phyloP scores from a whole-genome alignment of 2,113 vertebrate genomes.

The Psittacus erithacus region DNA sequence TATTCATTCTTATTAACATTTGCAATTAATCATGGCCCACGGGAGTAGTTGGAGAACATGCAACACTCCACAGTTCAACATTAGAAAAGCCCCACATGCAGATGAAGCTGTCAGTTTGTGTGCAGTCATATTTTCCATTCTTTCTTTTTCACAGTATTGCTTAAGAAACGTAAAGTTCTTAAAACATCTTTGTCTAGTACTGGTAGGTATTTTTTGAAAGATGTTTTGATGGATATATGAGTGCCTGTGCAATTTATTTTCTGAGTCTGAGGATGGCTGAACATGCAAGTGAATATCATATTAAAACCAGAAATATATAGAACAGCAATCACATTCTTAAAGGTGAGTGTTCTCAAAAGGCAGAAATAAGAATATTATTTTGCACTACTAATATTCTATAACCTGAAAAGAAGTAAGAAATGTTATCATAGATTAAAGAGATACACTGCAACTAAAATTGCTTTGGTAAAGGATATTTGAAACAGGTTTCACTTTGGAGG shows the following conservation, averaged over 20 bases:
- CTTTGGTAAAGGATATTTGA: background rate
- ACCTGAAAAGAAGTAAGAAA: background rate
- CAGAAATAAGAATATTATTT: background rate
- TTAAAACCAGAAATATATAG: background rate
- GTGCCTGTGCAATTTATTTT: background rate
- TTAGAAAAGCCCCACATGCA: background rate
- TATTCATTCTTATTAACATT: background rate
- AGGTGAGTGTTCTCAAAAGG: background rate
- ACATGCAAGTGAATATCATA: background rate
- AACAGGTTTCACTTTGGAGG: background rate
- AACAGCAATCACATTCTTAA: background rate
- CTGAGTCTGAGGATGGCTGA: background rate
- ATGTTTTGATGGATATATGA: background rate
- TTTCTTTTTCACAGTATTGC: background rate
- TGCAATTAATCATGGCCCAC: background rate
- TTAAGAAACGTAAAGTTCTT: background rate
- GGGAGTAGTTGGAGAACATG: background rate
- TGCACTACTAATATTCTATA: background rate
- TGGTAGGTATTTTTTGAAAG: background rate
- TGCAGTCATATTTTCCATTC: background rate
- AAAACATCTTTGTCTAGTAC: background rate
- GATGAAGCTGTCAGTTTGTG: background rate
- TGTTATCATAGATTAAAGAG: background rate
- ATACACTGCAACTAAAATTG: background rate
- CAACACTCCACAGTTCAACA: background rate